phyloP scores from a whole-genome alignment of 2,888 invertebrate genomes.

The Hypolimnas misippus region DNA sequence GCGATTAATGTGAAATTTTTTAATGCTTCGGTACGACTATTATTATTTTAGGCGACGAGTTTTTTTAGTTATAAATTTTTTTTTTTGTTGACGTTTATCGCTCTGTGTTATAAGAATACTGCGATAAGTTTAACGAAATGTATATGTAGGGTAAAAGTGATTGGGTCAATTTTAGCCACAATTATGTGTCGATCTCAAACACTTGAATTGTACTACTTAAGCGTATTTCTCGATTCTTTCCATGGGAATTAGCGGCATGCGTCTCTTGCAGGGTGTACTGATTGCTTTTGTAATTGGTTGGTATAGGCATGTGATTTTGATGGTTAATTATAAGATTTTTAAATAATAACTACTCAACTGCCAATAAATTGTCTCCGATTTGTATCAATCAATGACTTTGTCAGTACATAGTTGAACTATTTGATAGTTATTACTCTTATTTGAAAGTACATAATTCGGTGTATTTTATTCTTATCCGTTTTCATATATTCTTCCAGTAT shows the following conservation, averaged over 20 bases:
- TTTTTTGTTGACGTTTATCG: conserved; percentile 56
- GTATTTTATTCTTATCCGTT: neutral
- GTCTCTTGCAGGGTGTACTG: conserved; percentile 50
- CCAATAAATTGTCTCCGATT: conserved; percentile 36
- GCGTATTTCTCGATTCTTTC: conserved; percentile 20
- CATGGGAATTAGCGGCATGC: conserved; percentile 8
- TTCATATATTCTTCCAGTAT: neutral
- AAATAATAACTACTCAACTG: conserved; percentile 34
- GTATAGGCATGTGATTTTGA: conserved; percentile 39
- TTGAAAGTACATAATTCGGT: neutral
- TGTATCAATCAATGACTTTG: conserved; percentile 21
- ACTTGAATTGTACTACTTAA: conserved; percentile 61
- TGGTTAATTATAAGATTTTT: conserved; percentile 41
- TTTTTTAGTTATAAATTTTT: conserved; percentile 58
- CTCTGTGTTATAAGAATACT: conserved; percentile 53
- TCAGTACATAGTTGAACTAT: conserved; percentile 15
- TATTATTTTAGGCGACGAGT: conserved; percentile 60
- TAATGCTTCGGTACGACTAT: conserved; percentile 61
- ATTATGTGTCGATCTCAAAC: conserved; percentile 76
- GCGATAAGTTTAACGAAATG: conserved; percentile 51
- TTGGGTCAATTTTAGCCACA: conserved; percentile 75
- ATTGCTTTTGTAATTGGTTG: conserved; percentile 33
- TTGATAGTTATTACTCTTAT: conserved; percentile 2
- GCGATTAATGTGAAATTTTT: conserved; percentile 71
- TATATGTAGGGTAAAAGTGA: conserved; percentile 57